These are phyloP conservation scores for Todiramphus saurophagus DNA, from an alignment of 2,113 vertebrate species.

Conservation along the genomic window DNA sequence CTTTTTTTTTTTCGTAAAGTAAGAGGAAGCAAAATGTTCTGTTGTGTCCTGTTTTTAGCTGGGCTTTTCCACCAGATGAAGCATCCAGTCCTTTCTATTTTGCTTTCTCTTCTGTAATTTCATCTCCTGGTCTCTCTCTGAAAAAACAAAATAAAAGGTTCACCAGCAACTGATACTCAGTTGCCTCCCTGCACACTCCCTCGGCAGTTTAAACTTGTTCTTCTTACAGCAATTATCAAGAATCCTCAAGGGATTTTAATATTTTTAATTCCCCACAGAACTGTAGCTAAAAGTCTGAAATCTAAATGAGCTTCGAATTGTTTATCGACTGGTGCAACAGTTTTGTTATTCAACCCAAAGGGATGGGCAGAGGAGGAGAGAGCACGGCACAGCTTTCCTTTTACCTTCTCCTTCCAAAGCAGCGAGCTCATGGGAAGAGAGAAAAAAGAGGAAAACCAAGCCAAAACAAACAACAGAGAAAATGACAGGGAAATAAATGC, in stretches of 20 bases:
- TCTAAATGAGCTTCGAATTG: neutral
- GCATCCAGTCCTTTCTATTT: neutral
- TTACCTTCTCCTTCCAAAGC: neutral
- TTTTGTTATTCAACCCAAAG: neutral
- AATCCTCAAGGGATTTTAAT: neutral
- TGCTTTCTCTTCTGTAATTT: neutral
- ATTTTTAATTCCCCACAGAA: neutral
- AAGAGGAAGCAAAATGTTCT: neutral
- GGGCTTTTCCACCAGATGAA: neutral
- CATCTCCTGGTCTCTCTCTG: neutral
- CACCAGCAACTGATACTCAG: neutral
- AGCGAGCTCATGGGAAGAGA: neutral
- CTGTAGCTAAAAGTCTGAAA: neutral
- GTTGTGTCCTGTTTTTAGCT: neutral
- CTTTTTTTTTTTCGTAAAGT: neutral
- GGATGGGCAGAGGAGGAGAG: neutral
- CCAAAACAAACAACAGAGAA: neutral
- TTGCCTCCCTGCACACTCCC: neutral
- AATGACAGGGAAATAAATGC: neutral
- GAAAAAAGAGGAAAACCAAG: neutral
- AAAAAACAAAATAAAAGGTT: neutral
- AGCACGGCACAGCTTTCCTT: neutral
- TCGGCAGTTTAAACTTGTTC: neutral
- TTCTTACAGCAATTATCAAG: neutral
- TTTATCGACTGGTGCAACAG: neutral